A percentile compares a stretch with the other conserved stretches of the same genome.
phyloP scores from a whole-genome alignment of 2,888 invertebrate species.

The Odontothrips loti region DNA sequence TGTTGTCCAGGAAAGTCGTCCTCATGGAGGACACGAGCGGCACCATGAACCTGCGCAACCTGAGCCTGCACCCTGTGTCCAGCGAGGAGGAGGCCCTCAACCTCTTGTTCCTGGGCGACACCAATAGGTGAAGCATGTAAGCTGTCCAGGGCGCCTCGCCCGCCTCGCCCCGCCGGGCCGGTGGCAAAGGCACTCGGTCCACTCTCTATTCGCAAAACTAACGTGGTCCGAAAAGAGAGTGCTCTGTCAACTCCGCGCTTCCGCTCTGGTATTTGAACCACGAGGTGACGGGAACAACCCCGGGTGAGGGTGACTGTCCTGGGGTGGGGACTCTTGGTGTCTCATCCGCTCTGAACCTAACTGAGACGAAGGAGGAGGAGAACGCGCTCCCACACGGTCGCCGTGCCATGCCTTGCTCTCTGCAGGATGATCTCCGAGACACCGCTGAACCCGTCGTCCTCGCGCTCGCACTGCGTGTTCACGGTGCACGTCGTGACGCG shows the following conservation, averaged over 20 bases:
- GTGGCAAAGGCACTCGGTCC: no score
- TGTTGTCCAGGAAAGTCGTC: constrained; percentile 45
- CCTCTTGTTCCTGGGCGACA: constrained; percentile 51
- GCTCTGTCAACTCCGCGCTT: not conserved
- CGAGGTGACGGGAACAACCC: no score
- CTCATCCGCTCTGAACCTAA: no score
- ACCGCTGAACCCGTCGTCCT: constrained; percentile 53
- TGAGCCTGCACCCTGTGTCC: constrained; percentile 49
- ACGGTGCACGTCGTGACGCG: constrained; percentile 50
- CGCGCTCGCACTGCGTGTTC: constrained; percentile 55
- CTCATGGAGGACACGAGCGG: constrained; percentile 51
- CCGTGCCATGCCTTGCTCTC: constrained; percentile 26
- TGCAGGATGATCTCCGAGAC: constrained; percentile 52
- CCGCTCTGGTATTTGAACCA: no score
- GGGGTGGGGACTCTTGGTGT: no score
- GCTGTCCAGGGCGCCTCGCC: not conserved
- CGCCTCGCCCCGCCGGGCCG: no score
- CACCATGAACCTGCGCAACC: constrained; percentile 49
- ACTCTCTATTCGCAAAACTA: no score
- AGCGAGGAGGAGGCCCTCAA: constrained; percentile 52
- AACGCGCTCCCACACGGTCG: no score
- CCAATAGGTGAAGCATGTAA: constrained; percentile 47
- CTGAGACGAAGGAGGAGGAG: no score
- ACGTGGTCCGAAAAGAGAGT: no score
- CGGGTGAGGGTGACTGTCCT: no score